Percentiles rank a stretch among this genome's conserved stretches.
phyloP scores from a whole-genome alignment of 2,888 invertebrate species.

The Heliconius erato region DNA sequence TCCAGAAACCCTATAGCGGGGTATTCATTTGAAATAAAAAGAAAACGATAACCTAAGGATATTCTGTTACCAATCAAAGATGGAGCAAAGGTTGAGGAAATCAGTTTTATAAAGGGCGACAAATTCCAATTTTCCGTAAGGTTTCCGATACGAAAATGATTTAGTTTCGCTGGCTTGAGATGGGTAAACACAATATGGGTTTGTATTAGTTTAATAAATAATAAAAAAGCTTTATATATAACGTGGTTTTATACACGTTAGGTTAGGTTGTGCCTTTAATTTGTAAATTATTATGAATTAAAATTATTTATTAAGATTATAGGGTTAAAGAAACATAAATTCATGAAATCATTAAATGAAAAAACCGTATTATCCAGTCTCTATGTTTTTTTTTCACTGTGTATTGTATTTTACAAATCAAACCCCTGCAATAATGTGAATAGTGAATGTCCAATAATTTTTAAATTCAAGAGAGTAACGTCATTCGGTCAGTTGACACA shows the following conservation, averaged over 20 bases:
- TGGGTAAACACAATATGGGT: conserved; percentile 37
- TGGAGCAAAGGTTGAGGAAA: conserved; percentile 76
- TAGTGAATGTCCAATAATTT: too few relatives aligned
- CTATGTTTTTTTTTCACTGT: too few relatives aligned
- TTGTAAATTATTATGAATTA: too few relatives aligned
- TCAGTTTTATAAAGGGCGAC: conserved; percentile 76
- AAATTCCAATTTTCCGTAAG: conserved; percentile 64
- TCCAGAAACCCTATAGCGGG: conserved; percentile 33
- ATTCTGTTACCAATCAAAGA: conserved; percentile 59
- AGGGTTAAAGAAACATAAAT: too few relatives aligned
- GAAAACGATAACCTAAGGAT: conserved; percentile 58
- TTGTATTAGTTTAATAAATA: conserved; percentile 31
- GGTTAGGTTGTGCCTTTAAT: too few relatives aligned
- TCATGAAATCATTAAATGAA: too few relatives aligned
- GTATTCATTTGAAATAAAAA: conserved; percentile 47
- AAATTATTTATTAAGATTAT: too few relatives aligned
- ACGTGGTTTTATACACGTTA: background rate
- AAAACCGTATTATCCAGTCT: too few relatives aligned
- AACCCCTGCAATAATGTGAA: too few relatives aligned
- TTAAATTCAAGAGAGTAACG: too few relatives aligned
- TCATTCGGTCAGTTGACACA: too few relatives aligned
- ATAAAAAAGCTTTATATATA: background rate
- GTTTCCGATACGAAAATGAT: conserved; percentile 50
- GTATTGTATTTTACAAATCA: too few relatives aligned
- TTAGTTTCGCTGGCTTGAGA: conserved; percentile 45